Base-by-base conservation (phyloP, 2,797 vertebrate species). In the Scomberomorus guttatus region DNA sequence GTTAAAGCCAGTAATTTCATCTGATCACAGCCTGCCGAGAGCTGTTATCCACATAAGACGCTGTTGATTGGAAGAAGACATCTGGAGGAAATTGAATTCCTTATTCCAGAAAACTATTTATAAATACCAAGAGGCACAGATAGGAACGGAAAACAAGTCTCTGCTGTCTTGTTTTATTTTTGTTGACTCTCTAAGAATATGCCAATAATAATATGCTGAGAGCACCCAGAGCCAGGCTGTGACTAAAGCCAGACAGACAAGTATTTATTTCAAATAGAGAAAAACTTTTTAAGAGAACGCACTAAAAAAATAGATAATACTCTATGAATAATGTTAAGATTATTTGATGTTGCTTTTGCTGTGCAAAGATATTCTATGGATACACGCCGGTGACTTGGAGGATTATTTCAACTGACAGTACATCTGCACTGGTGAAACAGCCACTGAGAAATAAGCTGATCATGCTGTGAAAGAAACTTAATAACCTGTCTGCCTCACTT, bases 11-110 rank as follows among this genome's bases (percentile, higher is more conserved):
- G 62, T 58, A 57, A 63, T 95, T 75, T 97, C 95, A 54, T 94
- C 93, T 22, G 95, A 96, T 96, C 89, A 96, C 95, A 74, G 95
- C 95, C 83, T 96, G 95, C 77, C 96, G 93, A 94, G 96, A 96
- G 85, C 94, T 96, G 92, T 96, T 96, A 95, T 96, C 96, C 95
- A 97, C 95, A 92, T 96, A 97, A 88, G 95, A 96, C 88, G 94
- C 95, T 95, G 95, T 96, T 89, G 93, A 94, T 76, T 77, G 58
- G 8, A 74, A 18, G 60, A 73, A 5, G n/a, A 39, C 1, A 25
- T 44, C 73, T 62, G 51, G 34, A 78, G 73, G 79, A 88, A 76
- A 79, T 62, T 58, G 27, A 48, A 82, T 70, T 60, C n/a, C 29
- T 62, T n/a, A 58, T 75, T 58, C 61, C 25, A 39, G 22, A 66